phyloP scores from a whole-genome alignment of 2,113 vertebrate genomes.

The Ophiodon elongatus region DNA sequence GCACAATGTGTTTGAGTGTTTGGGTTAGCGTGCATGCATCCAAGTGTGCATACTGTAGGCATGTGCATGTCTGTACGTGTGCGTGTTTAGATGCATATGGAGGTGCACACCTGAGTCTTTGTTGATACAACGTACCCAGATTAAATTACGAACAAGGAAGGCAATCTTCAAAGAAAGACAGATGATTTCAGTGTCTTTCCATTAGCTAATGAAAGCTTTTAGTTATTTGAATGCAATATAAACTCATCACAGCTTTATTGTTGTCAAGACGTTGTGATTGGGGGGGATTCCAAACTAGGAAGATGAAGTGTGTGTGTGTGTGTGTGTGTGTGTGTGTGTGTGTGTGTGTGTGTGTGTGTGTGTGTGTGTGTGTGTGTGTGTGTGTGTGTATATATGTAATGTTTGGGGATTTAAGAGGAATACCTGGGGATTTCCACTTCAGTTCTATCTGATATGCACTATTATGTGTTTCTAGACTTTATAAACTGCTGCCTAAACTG shows the following conservation, averaged over 20 bases:
- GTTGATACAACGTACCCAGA: conserved; percentile 43
- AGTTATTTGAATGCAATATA: conserved; percentile 48
- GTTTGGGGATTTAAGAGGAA: conserved; percentile 27
- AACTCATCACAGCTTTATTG: conserved; percentile 65
- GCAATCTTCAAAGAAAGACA: conserved; percentile 46
- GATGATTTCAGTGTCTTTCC: conserved; percentile 38
- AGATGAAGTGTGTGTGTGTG: conserved; percentile 28
- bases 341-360: not conserved
- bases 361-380: too few relatives aligned
- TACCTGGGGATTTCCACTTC: conserved; percentile 73
- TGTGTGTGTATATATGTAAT: not conserved
- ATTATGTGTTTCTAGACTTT: conserved; percentile 46
- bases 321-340: not conserved
- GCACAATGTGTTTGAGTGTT: conserved; percentile 28
- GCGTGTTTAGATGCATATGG: not conserved
- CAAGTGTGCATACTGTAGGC: conserved; percentile 19
- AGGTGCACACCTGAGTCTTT: conserved; percentile 40
- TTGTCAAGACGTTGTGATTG: conserved; percentile 54
- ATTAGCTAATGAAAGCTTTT: conserved; percentile 40
- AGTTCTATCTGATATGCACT: conserved; percentile 53
- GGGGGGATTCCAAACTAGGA: conserved; percentile 72
- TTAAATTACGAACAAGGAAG: conserved; percentile 45
- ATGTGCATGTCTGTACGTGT: conserved; percentile 13
- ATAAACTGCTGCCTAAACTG: conserved; percentile 51
- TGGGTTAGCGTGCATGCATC: not conserved